Conservation (phyloP, 2,797 vertebrate species). For the Pogoniulus pusillus region DNA sequence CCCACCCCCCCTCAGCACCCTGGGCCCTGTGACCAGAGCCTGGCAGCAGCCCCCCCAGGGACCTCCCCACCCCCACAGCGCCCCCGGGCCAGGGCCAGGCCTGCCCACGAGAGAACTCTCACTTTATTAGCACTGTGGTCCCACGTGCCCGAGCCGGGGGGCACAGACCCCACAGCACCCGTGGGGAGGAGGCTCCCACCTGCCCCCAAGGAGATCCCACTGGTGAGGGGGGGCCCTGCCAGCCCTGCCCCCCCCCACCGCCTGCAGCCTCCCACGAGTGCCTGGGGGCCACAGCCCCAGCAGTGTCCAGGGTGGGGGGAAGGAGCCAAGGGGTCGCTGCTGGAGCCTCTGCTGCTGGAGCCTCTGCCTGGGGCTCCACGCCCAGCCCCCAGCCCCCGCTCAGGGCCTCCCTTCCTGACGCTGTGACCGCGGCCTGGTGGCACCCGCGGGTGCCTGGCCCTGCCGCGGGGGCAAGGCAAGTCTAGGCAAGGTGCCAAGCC, state of each 20-base stretch:
- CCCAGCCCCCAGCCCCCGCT: not conserved
- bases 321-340: not conserved
- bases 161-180: not conserved
- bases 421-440: no score
- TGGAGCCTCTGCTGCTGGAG: not conserved
- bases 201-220: not conserved
- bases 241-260: no score
- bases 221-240: not conserved
- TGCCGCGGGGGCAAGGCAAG: fast-evolving
- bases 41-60: no score
- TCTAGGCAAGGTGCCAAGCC: not conserved
- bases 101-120: not conserved
- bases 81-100: not conserved
- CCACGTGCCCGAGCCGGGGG: not conserved
- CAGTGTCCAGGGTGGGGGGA: not conserved
- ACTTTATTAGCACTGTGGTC: constrained; percentile 62
- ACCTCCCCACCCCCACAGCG: not conserved
- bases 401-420: not conserved
- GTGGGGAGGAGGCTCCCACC: not conserved
- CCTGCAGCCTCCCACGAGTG: no score
- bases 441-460: fast-evolving
- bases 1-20: no score
- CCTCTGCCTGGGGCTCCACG: not conserved
- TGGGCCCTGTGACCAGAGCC: no score
- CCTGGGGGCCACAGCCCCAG: not conserved